A percentile compares a stretch with the other conserved stretches of the same genome.
These are phyloP conservation scores for Kradibia gibbosae DNA, from an alignment of 1,140 invertebrate genomes.

Conservation along the genomic window DNA sequence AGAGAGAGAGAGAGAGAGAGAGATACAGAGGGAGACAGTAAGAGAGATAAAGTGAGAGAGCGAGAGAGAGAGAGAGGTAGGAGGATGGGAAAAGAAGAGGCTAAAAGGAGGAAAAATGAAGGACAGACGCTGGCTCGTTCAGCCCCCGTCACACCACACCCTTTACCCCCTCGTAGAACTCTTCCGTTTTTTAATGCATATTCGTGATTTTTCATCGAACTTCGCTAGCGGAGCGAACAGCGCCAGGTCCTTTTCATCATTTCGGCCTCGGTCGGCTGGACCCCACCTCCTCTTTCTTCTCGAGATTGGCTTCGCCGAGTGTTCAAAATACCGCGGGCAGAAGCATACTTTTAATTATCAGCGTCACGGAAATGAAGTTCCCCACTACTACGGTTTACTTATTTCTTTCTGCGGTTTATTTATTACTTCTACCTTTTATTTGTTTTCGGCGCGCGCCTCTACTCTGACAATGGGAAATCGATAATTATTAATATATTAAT, in stretches of 20 bases:
- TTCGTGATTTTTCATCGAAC: slow-evolving; percentile 51
- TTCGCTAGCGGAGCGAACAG: slow-evolving; percentile 32
- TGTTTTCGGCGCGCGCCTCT: background rate
- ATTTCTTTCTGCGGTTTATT: background rate
- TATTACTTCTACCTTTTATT: slow-evolving; percentile 2
- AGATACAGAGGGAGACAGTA: background rate
- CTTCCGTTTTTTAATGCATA: slow-evolving; percentile 43
- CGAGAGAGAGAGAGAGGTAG: background rate
- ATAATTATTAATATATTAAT: slow-evolving; percentile 13
- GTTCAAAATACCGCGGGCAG: slow-evolving; percentile 15
- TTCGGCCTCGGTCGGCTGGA: slow-evolving; percentile 21
- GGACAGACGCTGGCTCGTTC: slow-evolving; percentile 27
- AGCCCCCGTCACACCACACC: too few relatives aligned
- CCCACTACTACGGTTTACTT: slow-evolving; percentile 13
- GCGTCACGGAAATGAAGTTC: slow-evolving; percentile 43
- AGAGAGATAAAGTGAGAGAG: background rate
- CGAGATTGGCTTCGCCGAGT: slow-evolving; percentile 34
- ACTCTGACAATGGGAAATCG: background rate
- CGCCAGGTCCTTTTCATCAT: slow-evolving; percentile 47
- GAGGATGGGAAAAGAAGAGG: too few relatives aligned
- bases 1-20: too few relatives aligned
- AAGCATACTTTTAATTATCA: slow-evolving; percentile 52
- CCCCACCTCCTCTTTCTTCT: background rate
- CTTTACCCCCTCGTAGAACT: too few relatives aligned
- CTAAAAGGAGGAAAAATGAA: background rate